Conservation (phyloP, 2,113 vertebrate species). For the Oxyruncus cristatus region DNA sequence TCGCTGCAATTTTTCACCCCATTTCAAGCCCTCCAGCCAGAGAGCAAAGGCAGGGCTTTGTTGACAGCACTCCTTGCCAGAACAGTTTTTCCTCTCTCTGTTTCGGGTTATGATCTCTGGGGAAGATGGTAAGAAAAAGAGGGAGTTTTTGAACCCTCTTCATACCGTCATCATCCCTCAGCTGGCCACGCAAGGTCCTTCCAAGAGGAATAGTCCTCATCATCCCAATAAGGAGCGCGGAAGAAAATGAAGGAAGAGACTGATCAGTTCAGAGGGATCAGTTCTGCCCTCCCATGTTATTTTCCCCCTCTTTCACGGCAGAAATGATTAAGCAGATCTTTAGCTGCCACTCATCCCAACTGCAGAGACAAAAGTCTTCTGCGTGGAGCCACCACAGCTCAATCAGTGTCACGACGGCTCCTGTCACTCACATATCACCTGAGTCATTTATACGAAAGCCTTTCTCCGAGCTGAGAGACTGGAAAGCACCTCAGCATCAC, state of each 20-base stretch:
- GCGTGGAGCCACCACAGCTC: slow-evolving; percentile 38
- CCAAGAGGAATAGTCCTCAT: background rate
- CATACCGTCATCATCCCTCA: background rate
- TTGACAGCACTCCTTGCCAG: background rate
- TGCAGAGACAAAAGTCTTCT: slow-evolving; percentile 14
- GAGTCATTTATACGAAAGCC: background rate
- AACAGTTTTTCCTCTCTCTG: background rate
- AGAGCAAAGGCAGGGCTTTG: background rate
- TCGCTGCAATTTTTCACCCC: background rate
- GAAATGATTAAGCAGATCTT: slow-evolving; percentile 17
- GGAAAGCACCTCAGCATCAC: background rate
- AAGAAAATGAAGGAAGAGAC: background rate
- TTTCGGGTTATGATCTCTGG: background rate
- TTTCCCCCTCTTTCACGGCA: background rate
- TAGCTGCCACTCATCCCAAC: slow-evolving; percentile 17
- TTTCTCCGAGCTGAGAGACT: background rate
- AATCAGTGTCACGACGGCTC: background rate
- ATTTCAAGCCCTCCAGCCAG: background rate
- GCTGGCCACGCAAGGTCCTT: background rate
- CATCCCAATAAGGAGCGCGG: fast-evolving
- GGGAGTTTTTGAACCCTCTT: background rate
- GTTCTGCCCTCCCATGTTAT: background rate
- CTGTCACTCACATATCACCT: background rate
- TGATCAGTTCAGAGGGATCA: background rate
- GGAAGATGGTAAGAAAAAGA: background rate